Conservation (phyloP, 2,797 vertebrate species). For the Liparis tanakae region DNA sequence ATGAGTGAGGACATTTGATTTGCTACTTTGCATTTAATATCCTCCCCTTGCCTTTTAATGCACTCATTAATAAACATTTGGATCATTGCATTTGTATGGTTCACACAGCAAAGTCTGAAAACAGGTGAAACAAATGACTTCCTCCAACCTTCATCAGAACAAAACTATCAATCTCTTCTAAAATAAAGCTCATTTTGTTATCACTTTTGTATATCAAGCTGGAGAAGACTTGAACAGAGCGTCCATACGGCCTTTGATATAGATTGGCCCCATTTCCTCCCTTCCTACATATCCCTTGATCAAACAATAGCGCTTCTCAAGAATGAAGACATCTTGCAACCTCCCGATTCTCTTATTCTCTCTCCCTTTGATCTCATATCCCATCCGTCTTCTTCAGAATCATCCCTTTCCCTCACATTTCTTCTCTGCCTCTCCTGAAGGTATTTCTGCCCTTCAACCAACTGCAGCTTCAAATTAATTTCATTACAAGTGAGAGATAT, state of each 20-base stretch:
- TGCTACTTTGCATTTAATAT: constrained; percentile 18
- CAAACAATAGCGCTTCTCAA: constrained; percentile 63
- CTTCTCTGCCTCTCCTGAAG: constrained; percentile 33
- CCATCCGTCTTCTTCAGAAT: constrained; percentile 54
- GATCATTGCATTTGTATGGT: constrained; percentile 10
- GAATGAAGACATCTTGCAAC: constrained; percentile 68
- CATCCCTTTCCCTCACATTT: constrained; percentile 32
- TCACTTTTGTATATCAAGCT: constrained; percentile 28
- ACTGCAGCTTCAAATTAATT: constrained; percentile 48
- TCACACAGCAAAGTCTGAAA: constrained; percentile 12
- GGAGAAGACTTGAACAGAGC: constrained; percentile 32
- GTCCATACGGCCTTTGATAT: constrained; percentile 40
- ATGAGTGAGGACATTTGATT: constrained; percentile 14
- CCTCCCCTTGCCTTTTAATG: not conserved
- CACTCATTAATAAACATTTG: constrained; percentile 25
- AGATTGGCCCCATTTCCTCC: constrained; percentile 54
- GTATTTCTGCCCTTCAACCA: constrained; percentile 66
- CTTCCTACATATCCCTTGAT: constrained; percentile 63
- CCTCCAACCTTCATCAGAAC: not conserved
- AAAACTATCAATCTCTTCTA: not conserved
- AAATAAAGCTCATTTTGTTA: constrained; percentile 11
- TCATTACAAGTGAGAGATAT: constrained; percentile 17
- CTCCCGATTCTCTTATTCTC: constrained; percentile 66
- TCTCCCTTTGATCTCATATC: constrained; percentile 70
- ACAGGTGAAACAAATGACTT: not conserved